A percentile compares a stretch with the other conserved stretches of the same genome.
phyloP scores from a whole-genome alignment of 2,797 vertebrate genomes.

The Aythya fuligula region DNA sequence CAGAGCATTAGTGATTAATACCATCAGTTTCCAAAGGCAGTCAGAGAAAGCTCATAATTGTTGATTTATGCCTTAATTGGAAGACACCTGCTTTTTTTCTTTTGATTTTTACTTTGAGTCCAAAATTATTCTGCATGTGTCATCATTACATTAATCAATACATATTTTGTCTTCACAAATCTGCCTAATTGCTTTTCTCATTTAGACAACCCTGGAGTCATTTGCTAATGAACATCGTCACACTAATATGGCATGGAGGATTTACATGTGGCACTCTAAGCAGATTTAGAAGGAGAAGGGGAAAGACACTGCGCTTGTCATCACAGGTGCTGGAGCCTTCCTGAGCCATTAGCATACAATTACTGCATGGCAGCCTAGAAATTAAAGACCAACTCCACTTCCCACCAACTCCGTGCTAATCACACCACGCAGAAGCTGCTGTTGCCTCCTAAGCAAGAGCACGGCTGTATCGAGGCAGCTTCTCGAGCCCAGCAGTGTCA shows the following conservation, averaged over 20 bases:
- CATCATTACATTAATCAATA: slow-evolving; percentile 70
- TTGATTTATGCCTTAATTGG: slow-evolving; percentile 22
- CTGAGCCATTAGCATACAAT: background rate
- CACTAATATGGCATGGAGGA: slow-evolving; percentile 29
- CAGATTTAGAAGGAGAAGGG: background rate
- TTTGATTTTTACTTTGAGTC: slow-evolving; percentile 58
- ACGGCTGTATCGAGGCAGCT: no score
- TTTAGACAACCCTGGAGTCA: slow-evolving; percentile 67
- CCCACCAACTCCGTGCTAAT: no score
- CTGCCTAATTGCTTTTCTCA: slow-evolving; percentile 73
- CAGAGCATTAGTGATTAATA: background rate
- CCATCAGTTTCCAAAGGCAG: background rate
- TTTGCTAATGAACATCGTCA: slow-evolving; percentile 65
- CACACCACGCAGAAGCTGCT: rapidly evolving
- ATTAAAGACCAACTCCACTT: no score
- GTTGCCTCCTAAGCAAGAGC: background rate
- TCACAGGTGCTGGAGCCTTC: background rate
- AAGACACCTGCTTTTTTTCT: slow-evolving; percentile 1
- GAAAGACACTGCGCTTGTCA: background rate
- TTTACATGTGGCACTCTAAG: slow-evolving; percentile 18
- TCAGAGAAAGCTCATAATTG: background rate
- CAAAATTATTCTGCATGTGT: slow-evolving; percentile 45
- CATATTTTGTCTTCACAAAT: slow-evolving; percentile 70
- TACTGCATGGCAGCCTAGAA: background rate
- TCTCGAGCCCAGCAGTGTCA: background rate